Base-by-base conservation (phyloP, 2,113 vertebrate species). In the Falcunculus frontatus region DNA sequence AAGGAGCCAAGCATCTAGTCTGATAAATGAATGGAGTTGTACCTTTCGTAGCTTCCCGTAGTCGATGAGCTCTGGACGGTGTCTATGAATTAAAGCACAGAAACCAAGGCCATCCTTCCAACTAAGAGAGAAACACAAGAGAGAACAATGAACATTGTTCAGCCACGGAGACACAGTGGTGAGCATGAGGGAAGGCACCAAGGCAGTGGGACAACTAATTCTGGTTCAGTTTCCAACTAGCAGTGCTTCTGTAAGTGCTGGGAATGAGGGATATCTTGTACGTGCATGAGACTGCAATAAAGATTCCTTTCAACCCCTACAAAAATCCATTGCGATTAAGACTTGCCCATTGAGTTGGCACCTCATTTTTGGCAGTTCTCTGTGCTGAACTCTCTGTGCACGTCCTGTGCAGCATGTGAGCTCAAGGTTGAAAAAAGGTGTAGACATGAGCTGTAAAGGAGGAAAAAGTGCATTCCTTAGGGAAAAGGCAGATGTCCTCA, bases 51-150 rank as follows among this genome's bases (percentile, higher is more conserved):
- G 98, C 91, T 99, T 99, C 50, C 98, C 99, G 0, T 99, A 99
- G 97, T 99, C 99, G 4, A 99, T 99, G 96, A 99, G 99, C 85
- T 99, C 99, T 53, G 99, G 99, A 96, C 99, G 99, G 96, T 99
- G 99, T 97, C 99, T 98, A 91, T 99, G 99, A 97, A 99, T 99
- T 96, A 99, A 98, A 16, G 99, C 99, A 60, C 99, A 99, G 98
- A 99, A 99, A 70, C 99, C 99, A 93, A 99, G 98, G 86, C 99
- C 99, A 4, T 99, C 99, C 94, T 99, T 99, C 99, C 99, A 99
- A 92, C 99, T 99, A 91, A 4, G 2, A 70, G 7, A 91, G 62
- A 96, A 42, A 87, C 8, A 70, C 49, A 85, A 91, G 57, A 95
- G 13, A 94, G 33, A 35, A 87, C 35, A 72, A 73, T 96, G 70